Evolutionary conservation across 2,888 invertebrate genomes (phyloP), one percentile per base, ranked within the genome.

Genomic region (Anaspis maculata): DNA sequence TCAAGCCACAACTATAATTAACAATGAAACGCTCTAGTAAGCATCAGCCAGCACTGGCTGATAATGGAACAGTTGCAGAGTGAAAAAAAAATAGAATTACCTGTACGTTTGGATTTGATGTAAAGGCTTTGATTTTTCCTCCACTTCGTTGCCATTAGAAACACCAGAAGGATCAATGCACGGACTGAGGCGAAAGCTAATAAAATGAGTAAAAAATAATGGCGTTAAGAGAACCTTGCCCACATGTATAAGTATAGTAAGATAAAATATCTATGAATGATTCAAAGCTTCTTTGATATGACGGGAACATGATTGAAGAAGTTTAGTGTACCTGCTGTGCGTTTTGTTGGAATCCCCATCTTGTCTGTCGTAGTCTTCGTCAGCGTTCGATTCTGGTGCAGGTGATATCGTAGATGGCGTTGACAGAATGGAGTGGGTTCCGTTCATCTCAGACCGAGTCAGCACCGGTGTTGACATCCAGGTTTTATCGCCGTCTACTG

Each of bases 71-170:
- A 89, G 74, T 64, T 89, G 89, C 54, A 85, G 84, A 64, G 83
- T 81, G 59, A 88, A 66, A 36, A 88, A 87, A 73, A 89, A 89
- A 70, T 89, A 89, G 70, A 88, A 89, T 71, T 89, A 88, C 67
- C 87, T 77, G 72, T 83, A 83, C 37, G 83, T 83, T 69, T 83
- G 83, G 60, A 81, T 80, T 68, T 81, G 73, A 54, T 69, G 69
- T 62, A 71, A 70, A 57, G 76, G 76, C 66, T 74, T 36, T 68
- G 74, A 69, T 69, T 78, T 79, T 62, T 80, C 80, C 51, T 76
- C 75, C 32, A 51, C 46, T 59, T 73, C 72, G 66, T 74, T 39
- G 24, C 76, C 72, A 19, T 19, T 9, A 19, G 5, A 19, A 19
- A 19, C 19, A 19, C 16, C 34, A 35, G 15, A 13, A 32, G 16